Evolutionary conservation across 2,888 invertebrate genomes (phyloP).

Genomic region (Synergus gifuensis): DNA sequence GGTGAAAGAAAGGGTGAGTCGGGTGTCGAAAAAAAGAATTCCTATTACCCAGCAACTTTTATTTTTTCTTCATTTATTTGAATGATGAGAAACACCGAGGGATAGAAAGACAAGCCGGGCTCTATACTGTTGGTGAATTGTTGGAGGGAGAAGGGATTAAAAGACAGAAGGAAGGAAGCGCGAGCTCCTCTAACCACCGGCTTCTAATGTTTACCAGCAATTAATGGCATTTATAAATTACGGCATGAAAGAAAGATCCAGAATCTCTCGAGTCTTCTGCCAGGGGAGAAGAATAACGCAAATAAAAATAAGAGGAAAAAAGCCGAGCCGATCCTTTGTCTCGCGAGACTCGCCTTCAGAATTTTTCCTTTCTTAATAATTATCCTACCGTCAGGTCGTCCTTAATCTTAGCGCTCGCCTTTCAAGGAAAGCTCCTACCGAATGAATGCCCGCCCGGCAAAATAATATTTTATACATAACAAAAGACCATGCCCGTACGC

Average conservation of each 20-base stretch:
- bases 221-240: slow-evolving; percentile 68
- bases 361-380: slow-evolving; percentile 73
- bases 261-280: slow-evolving; percentile 55
- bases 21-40: slow-evolving; percentile 41
- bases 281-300: slow-evolving; percentile 53
- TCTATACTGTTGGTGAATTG: background rate
- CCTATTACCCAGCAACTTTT: slow-evolving; percentile 40
- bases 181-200: slow-evolving; percentile 49
- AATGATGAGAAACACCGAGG: slow-evolving; percentile 50
- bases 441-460: slow-evolving; percentile 71
- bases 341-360: slow-evolving; percentile 69
- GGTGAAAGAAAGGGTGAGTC: slow-evolving; percentile 25
- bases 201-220: slow-evolving; percentile 67
- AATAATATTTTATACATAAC: slow-evolving; percentile 75
- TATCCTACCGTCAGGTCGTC: slow-evolving; percentile 71
- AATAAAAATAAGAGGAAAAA: slow-evolving; percentile 61
- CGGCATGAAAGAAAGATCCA: slow-evolving; percentile 55
- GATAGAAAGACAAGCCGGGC: slow-evolving; percentile 2
- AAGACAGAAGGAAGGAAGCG: slow-evolving; percentile 48
- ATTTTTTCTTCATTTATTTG: slow-evolving; percentile 64
- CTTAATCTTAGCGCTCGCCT: slow-evolving; percentile 71
- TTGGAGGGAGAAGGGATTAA: slow-evolving; percentile 45
- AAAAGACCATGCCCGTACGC: slow-evolving; percentile 63
- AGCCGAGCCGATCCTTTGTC: slow-evolving; percentile 65
- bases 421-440: slow-evolving; percentile 67